phyloP scores from a whole-genome alignment of 2,888 invertebrate genomes.

The Eudemis profundana region DNA sequence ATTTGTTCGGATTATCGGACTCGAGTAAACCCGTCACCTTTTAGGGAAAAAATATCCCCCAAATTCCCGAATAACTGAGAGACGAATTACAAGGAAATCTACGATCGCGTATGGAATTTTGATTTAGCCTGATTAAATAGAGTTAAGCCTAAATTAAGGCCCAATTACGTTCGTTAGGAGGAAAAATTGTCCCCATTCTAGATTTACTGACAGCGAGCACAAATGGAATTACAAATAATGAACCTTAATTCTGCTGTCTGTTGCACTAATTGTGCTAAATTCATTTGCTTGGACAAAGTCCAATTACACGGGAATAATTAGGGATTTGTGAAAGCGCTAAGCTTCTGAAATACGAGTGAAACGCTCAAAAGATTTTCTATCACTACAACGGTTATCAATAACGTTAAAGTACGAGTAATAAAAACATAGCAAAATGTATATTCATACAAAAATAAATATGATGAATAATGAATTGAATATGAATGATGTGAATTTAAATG shows the following conservation, averaged over 20 bases:
- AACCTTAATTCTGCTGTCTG: conserved; percentile 24
- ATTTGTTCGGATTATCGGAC: neutral
- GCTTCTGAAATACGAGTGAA: neutral
- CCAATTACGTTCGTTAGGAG: conserved; percentile 35
- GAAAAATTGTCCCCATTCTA: conserved; percentile 16
- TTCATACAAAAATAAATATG: too few species aligned
- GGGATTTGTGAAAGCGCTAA: conserved; percentile 15
- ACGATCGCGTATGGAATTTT: conserved; percentile 47
- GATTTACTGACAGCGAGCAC: conserved; percentile 3
- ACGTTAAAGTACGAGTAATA: too few species aligned
- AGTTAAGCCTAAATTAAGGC: conserved; percentile 41
- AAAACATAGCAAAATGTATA: too few species aligned
- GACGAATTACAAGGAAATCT: conserved; percentile 43
- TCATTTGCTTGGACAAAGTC: conserved; percentile 15
- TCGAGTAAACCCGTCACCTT: neutral
- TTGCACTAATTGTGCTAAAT: conserved; percentile 41
- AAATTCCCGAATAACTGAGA: neutral
- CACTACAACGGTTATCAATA: too few species aligned
- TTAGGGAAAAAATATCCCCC: conserved; percentile 6
- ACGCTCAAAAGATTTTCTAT: too few species aligned
- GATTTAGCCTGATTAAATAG: conserved; percentile 50
- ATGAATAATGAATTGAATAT: too few species aligned
- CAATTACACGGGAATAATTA: conserved; percentile 26
- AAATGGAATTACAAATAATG: conserved; percentile 16
- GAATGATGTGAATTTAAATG: too few species aligned